Base-by-base conservation (phyloP, 2,113 vertebrate genomes). In the Antidorcas marsupialis region DNA sequence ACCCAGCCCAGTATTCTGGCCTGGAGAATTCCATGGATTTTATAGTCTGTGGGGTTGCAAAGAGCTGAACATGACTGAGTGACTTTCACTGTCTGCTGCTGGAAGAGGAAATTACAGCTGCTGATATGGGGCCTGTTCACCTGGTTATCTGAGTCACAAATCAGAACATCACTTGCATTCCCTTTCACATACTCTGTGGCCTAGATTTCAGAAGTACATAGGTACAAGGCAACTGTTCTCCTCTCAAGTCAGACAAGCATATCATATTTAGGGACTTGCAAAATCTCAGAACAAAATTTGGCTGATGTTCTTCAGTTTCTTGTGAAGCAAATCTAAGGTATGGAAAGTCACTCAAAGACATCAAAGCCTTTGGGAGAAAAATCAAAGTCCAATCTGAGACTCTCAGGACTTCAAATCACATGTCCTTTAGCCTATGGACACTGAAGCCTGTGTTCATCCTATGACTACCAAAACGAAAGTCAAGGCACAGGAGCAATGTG, bases 341-440 rank as follows among this genome's bases (percentile, higher is more conserved):
- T 47, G 3, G 12, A 3, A 57, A 86, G 28, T 87, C 60, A 45
- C 12, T 87, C 27, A n/a, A 89, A 50, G 16, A 19, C 9, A 57
- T 6, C 17, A 50, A 50, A 59, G 4, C 6, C 5, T 96, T 39
- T 19, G 12, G 3, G 5, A 79, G 55, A 36, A 84, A 85, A 85
- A 43, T 23, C 8, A 17, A 67, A 52, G 57, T 53, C 45, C 33
- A 91, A 87, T 6, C 1, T 84, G 13, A 78, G 8, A n/a, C 15
- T 23, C 3, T 11, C 0, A 28, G n/a, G 83, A 12, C 28, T 57
- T 88, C 57, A 50, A 28, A 14, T 23, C 15, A 1, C 12, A 23
- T 53, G 25, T 0, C 1, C 21, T 53, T 39, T 39, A 36, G 5
- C 21, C 78, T 47, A n/a, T 0, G 1, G 25, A 17, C 23, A 28